Conservation (phyloP, 1,140 invertebrate genomes). For the Eumeta japonica region DNA sequence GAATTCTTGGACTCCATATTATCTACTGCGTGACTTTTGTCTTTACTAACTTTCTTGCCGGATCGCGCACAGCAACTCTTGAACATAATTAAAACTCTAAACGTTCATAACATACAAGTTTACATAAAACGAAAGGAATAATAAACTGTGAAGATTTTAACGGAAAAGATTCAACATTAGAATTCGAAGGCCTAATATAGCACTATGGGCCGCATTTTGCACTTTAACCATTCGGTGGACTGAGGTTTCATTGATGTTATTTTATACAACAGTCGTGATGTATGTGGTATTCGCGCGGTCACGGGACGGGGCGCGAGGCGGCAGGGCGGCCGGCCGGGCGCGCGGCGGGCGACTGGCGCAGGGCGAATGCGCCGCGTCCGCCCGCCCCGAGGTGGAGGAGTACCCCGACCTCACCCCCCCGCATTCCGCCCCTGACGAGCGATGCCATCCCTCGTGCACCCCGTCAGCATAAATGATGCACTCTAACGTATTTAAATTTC, state of each 20-base stretch:
- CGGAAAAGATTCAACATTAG: too few relatives aligned
- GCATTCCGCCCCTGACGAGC: too few relatives aligned
- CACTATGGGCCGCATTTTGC: conserved; percentile 11
- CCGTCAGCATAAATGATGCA: too few relatives aligned
- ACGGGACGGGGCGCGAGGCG: conserved; percentile 11
- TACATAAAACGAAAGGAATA: conserved; percentile 11
- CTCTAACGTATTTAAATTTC: too few relatives aligned
- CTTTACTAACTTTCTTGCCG: conserved; percentile 50
- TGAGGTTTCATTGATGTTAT: conserved; percentile 2
- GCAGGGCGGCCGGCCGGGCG: conserved; percentile 39
- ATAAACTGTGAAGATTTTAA: conserved; percentile 23
- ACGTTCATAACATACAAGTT: conserved; percentile 15
- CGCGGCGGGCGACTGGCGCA: conserved; percentile 53
- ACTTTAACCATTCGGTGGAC: conserved; percentile 3
- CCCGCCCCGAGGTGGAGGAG: too few relatives aligned
- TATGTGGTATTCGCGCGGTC: too few relatives aligned
- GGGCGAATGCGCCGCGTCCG: conserved; percentile 52
- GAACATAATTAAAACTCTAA: conserved; percentile 46
- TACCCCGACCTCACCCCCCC: too few relatives aligned
- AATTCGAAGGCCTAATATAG: conserved; percentile 24
- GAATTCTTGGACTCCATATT: too few relatives aligned
- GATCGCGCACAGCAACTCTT: conserved; percentile 57
- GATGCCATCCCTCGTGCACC: too few relatives aligned
- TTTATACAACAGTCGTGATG: conserved; percentile 1
- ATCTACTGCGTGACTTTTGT: too few relatives aligned